A percentile compares a stretch with the other conserved stretches of the same genome.
phyloP scores from a whole-genome alignment of 2,888 invertebrate species.

The Tachystola acroxantha region DNA sequence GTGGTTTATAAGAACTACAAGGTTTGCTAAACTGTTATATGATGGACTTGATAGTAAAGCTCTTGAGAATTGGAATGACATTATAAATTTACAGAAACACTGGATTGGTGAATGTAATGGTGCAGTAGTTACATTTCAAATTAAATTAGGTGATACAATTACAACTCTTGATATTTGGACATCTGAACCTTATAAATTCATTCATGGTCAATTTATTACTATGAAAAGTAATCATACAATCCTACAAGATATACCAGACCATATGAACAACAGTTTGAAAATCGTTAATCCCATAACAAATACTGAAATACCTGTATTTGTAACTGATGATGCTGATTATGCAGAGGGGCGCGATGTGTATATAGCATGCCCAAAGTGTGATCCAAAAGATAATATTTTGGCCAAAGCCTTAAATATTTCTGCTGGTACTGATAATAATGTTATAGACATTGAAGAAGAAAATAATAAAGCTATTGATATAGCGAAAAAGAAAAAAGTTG shows the following conservation, averaged over 20 bases:
- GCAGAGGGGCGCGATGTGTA: conserved; percentile 82
- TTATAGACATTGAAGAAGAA: conserved; percentile 56
- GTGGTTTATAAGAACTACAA: conserved; percentile 96
- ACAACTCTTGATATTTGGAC: conserved; percentile 84
- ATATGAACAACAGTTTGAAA: conserved; percentile 22
- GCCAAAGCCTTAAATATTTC: conserved; percentile 76
- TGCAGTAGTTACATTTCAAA: conserved; percentile 81
- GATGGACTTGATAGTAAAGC: conserved; percentile 84
- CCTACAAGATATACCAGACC: conserved; percentile 35
- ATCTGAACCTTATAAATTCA: conserved; percentile 83
- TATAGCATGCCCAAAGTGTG: conserved; percentile 83
- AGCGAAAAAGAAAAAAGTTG: conserved; percentile 79
- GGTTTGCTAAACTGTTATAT: conserved; percentile 84
- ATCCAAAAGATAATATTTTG: conserved; percentile 78
- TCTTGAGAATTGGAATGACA: conserved; percentile 89
- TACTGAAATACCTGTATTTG: conserved; percentile 80
- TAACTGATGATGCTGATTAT: conserved; percentile 80
- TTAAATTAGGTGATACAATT: conserved; percentile 42
- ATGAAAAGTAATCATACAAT: conserved; percentile 58
- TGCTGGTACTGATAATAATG: conserved; percentile 20
- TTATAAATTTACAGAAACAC: conserved; percentile 89
- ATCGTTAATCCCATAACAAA: conserved; percentile 86
- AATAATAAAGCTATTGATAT: conserved; percentile 75
- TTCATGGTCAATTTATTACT: conserved; percentile 84
- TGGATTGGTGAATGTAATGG: conserved; percentile 95